phyloP scores from a whole-genome alignment of 2,888 invertebrate genomes.

The Cantharis nigra region DNA sequence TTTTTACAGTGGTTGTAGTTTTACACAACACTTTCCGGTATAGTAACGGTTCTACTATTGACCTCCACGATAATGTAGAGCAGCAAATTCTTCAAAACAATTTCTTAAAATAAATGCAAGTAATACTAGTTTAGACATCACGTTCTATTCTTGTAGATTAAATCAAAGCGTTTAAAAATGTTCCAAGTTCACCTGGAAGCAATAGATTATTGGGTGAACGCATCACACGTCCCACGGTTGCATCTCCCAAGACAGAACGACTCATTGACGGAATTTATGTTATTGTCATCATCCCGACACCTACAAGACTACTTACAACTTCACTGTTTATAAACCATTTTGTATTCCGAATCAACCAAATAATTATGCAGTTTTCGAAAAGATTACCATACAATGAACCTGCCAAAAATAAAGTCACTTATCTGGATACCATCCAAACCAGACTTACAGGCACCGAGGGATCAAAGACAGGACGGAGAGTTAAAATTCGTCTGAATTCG shows the following conservation, averaged over 20 bases:
- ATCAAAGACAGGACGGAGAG: not conserved
- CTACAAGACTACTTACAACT: not conserved
- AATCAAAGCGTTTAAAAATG: slow-evolving; percentile 8
- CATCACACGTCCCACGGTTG: slow-evolving; percentile 5
- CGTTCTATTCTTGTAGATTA: not conserved
- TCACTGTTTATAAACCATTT: not conserved
- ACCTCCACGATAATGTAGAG: not conserved
- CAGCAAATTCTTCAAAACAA: not conserved
- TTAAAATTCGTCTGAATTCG: not conserved
- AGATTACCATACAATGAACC: not conserved
- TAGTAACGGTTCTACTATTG: not conserved
- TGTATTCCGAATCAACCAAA: not conserved
- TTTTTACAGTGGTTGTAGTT: not conserved
- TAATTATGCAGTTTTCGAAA: not conserved
- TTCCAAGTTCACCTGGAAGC: slow-evolving; percentile 11
- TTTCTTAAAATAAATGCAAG: not conserved
- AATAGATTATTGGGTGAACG: slow-evolving; percentile 6
- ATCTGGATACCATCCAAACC: not conserved
- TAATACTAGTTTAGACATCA: not conserved
- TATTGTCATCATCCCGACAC: not conserved
- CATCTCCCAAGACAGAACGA: not conserved
- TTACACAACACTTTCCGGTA: not conserved
- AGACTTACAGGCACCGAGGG: not conserved
- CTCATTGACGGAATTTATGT: not conserved
- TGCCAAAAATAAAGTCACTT: not conserved